Evolutionary conservation across 2,113 vertebrate genomes (phyloP).

Genomic region (Ageneiosus marmoratus): DNA sequence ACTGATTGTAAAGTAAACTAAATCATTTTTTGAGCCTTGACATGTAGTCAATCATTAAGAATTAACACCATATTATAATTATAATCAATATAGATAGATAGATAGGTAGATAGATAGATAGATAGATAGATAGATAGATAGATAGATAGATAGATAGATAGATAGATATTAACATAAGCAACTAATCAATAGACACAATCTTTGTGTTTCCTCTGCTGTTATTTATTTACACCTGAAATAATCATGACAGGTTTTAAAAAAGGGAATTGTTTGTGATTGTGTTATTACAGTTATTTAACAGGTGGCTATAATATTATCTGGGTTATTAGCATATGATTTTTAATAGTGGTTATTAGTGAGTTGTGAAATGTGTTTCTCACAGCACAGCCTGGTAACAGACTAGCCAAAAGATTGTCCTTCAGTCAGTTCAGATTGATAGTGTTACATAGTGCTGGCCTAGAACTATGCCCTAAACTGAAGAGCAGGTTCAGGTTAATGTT

Average conservation of each 20-base stretch:
- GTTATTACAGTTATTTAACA: neutral
- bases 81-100: too few species aligned
- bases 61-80: too few species aligned
- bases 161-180: neutral
- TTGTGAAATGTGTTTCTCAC: conserved; percentile 3
- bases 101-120: too few species aligned
- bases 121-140: neutral
- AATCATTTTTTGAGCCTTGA: too few species aligned
- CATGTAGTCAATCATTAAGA: too few species aligned
- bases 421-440: conserved; percentile 38
- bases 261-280: neutral
- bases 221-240: neutral
- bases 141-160: too few species aligned
- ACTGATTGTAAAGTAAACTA: too few species aligned
- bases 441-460: conserved; percentile 31
- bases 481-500: conserved; percentile 59
- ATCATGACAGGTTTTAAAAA: neutral
- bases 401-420: conserved; percentile 39
- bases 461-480: conserved; percentile 49
- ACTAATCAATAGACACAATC: neutral
- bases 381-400: conserved; percentile 19
- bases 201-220: neutral
- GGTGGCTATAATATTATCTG: neutral
- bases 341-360: neutral
- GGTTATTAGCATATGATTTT: conserved; percentile 31